phyloP scores from a whole-genome alignment of 2,797 vertebrate species.

The Oceanodroma leucorhoa region DNA sequence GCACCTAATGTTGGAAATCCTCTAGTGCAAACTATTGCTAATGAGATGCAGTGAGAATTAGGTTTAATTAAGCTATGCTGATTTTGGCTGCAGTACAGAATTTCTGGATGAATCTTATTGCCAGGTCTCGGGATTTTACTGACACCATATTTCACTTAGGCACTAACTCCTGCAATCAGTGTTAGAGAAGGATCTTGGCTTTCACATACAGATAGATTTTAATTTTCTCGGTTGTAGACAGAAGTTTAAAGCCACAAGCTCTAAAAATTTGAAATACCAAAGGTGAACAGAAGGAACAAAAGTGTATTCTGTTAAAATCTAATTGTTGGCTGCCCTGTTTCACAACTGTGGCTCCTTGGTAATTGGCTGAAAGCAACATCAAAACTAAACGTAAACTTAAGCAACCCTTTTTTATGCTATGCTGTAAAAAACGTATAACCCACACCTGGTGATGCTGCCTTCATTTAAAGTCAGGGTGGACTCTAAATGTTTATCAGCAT shows the following conservation, averaged over 20 bases:
- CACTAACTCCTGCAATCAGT: neutral
- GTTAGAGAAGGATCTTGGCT: neutral
- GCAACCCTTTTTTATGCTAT: neutral
- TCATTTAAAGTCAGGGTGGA: neutral
- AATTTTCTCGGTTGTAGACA: neutral
- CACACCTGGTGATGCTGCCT: neutral
- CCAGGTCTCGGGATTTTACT: neutral
- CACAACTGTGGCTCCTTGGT: neutral
- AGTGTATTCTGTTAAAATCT: neutral
- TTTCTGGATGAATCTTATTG: neutral
- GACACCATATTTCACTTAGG: neutral
- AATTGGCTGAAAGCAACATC: neutral
- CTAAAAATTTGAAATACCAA: neutral
- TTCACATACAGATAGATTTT: neutral
- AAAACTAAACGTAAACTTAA: neutral
- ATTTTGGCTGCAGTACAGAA: neutral
- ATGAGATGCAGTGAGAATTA: neutral
- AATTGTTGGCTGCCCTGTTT: neutral
- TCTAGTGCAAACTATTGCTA: neutral
- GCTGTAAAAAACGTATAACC: too few relatives aligned
- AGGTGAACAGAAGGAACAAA: neutral
- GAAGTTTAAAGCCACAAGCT: neutral
- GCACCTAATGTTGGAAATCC: neutral
- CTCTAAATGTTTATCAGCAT: neutral
- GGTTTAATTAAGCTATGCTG: neutral